Conservation (phyloP, 2,888 invertebrate genomes). For the Lasioglossum vierecki region DNA sequence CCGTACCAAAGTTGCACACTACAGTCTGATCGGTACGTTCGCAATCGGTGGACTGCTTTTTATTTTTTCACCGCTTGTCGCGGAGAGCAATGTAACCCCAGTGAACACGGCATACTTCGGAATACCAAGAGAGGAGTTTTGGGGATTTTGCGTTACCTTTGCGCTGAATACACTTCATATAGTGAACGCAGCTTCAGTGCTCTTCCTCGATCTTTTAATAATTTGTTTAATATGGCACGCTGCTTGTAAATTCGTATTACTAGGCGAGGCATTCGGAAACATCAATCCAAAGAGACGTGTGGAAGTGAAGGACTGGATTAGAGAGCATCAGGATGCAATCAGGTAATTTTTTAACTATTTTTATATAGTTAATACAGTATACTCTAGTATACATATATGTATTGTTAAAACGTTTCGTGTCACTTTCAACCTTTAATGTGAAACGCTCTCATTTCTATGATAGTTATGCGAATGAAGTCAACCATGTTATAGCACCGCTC, state of each 20-base stretch:
- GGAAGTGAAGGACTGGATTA: slow-evolving; percentile 25
- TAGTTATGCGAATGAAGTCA: slow-evolving; percentile 53
- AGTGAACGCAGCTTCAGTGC: slow-evolving; percentile 2
- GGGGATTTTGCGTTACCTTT: slow-evolving; percentile 45
- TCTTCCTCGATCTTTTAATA: slow-evolving; percentile 50
- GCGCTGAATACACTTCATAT: slow-evolving; percentile 29
- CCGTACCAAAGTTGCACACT: background rate
- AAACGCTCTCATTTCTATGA: background rate
- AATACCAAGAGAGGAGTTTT: slow-evolving; percentile 32
- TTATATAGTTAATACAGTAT: too few species aligned
- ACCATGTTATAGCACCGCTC: slow-evolving; percentile 42
- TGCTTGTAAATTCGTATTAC: slow-evolving; percentile 41
- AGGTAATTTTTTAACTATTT: too few species aligned
- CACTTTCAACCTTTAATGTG: background rate
- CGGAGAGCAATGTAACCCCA: slow-evolving; percentile 26
- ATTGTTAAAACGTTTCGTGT: too few species aligned
- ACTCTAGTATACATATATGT: too few species aligned
- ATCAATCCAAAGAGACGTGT: background rate
- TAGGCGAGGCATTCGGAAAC: background rate
- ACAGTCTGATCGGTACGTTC: slow-evolving; percentile 1
- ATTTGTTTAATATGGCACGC: slow-evolving; percentile 48
- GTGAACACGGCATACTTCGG: slow-evolving; percentile 48
- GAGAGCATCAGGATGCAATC: slow-evolving; percentile 45
- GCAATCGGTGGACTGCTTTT: slow-evolving; percentile 26
- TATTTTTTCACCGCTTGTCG: slow-evolving; percentile 24